A percentile compares a stretch with the other conserved stretches of the same genome.
Conservation (phyloP, 2,888 invertebrate genomes). For the Drosophila crucigera region DNA sequence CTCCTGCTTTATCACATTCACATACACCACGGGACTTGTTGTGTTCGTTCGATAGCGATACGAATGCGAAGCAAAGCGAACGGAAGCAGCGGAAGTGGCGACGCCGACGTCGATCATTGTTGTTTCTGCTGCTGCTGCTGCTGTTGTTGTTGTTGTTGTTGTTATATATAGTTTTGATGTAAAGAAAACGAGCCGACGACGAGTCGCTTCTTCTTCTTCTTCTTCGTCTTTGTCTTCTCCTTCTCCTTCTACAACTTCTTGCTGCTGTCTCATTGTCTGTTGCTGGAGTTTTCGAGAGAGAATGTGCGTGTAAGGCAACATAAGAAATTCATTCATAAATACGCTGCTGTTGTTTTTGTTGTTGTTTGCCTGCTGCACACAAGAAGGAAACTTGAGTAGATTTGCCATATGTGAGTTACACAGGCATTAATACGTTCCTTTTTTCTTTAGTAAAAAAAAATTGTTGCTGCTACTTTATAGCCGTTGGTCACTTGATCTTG, state of each 20-base stretch:
- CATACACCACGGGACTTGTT: conserved; percentile 43
- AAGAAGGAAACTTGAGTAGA: conserved; percentile 70
- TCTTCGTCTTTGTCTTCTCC: conserved; percentile 29
- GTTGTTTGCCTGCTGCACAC: conserved; percentile 26
- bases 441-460: conserved; percentile 1
- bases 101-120: conserved; percentile 71
- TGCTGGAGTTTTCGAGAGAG: conserved; percentile 60
- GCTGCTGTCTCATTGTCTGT: conserved; percentile 56
- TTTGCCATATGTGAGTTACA: conserved; percentile 61
- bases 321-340: conserved; percentile 84
- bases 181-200: conserved; percentile 61
- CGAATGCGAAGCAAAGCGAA: conserved; percentile 63
- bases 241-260: conserved; percentile 38
- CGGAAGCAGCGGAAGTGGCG: conserved; percentile 80
- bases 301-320: conserved; percentile 82
- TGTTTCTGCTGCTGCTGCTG: conserved; percentile 44
- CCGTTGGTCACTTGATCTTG: conserved; percentile 48
- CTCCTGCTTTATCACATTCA: conserved; percentile 59
- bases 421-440: conserved; percentile 5
- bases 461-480: conserved; percentile 19
- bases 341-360: conserved; percentile 39
- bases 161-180: conserved; percentile 60
- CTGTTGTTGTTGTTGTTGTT: conserved; percentile 35
- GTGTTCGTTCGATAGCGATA: conserved; percentile 56
- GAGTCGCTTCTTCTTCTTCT: conserved; percentile 29